Evolutionary conservation across 2,888 invertebrate genomes (phyloP), one percentile per base, ranked within the genome.

Genomic region (Idaea biselata): DNA sequence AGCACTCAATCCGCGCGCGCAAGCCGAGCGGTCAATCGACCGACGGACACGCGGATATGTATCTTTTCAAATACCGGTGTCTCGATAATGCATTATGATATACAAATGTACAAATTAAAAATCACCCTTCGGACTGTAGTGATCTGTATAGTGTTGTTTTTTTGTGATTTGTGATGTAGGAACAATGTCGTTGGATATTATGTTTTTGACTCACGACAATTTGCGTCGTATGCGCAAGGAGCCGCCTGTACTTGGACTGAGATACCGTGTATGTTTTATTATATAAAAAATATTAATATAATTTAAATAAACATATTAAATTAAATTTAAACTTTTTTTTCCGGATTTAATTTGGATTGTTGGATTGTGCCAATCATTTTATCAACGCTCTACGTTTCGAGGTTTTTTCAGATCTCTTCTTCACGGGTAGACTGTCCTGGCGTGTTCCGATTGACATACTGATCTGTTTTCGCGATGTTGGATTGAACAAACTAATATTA

Each of bases 151-250:
- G 68, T 72, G 72, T 69, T 69, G 78, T 76, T 79, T 62, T 74
- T 64, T 68, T 77, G 85, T 87, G 82, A 79, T 74, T 68, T 74
- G 78, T 80, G 77, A 69, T 77, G 75, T 77, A 80, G 75, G 72
- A 66, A 83, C 63, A 62, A 91, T 92, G 92, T 86, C 91, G 71
- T 78, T 88, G 82, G 92, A 92, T 88, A 92, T 91, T 69, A 93
- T 93, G 93, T 93, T 93, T 88, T 88, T 93, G 78, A 90, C 93
- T 57, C 91, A 93, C 73, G 93, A 93, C 74, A 93, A 93, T 73
- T 79, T 93, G 83, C 87, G 90, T 63, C 88, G 89, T 16, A 83
- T 89, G 84, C 89, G 93, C 72, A 93, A 89, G 77, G 89, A 91
- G 74, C 93, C 91, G 63, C 84, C 76, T 60, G 86, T 93, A 31